These are phyloP conservation scores for Pollenia labialis DNA, from an alignment of 2,888 invertebrate genomes.

Conservation along the genomic window DNA sequence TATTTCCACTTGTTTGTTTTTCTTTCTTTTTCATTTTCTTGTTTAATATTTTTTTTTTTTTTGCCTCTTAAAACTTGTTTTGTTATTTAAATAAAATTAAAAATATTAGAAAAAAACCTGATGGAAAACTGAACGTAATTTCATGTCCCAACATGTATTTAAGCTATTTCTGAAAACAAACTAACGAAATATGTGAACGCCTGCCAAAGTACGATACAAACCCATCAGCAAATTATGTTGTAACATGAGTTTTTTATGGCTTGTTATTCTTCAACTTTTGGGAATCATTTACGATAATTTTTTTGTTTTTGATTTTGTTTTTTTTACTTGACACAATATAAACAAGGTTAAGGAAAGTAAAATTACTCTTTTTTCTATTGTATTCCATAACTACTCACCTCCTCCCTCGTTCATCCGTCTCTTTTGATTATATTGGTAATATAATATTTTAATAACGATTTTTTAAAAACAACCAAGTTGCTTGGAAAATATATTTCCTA, in stretches of 20 bases:
- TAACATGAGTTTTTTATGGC: constrained; percentile 55
- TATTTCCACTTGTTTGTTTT: not conserved
- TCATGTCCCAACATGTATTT: constrained; percentile 7
- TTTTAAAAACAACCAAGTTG: not conserved
- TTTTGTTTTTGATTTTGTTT: not conserved
- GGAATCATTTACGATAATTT: constrained; percentile 13
- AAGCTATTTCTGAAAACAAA: not conserved
- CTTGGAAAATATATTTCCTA: not conserved
- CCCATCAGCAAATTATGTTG: constrained; percentile 48
- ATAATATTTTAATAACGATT: constrained; percentile 22
- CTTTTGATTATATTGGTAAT: not conserved
- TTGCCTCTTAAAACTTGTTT: not conserved
- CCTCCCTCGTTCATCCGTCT: not conserved
- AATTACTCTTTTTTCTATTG: too few species aligned
- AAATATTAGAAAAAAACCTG: not conserved
- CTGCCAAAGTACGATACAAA: not conserved
- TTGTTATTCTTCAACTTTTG: constrained; percentile 21
- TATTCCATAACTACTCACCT: too few species aligned
- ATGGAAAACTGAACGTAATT: constrained; percentile 2
- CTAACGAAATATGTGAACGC: not conserved
- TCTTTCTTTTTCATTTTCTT: not conserved
- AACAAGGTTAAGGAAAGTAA: not conserved
- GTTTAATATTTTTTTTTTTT: not conserved
- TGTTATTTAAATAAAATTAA: constrained; percentile 6
- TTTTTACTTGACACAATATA: not conserved